Evolutionary conservation across 2,797 vertebrate species (phyloP).

Genomic region (Psittacula derbiana): DNA sequence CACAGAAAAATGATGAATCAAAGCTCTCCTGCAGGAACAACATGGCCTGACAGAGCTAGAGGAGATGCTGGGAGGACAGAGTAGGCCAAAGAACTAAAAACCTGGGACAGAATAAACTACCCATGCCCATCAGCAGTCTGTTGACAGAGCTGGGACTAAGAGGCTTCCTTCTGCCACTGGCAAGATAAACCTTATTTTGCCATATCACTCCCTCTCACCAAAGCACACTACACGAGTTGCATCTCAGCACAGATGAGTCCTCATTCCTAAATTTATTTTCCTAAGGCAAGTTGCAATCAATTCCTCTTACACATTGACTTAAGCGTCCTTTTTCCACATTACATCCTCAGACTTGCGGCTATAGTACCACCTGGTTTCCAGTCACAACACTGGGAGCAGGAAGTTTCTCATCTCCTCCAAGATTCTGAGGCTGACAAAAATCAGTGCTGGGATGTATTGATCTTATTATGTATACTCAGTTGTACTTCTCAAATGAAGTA

Average conservation of each 20-base stretch:
- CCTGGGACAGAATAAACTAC: not conserved
- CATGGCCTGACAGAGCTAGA: not conserved
- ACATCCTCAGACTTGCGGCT: not conserved
- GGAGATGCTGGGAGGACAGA: not conserved
- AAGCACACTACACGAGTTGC: not conserved
- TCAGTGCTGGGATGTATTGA: not conserved
- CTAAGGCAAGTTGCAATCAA: not conserved
- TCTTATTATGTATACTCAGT: not conserved
- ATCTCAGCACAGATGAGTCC: not conserved
- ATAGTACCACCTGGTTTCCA: not conserved
- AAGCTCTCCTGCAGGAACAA: not conserved
- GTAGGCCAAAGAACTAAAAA: not conserved
- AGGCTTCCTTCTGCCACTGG: not conserved
- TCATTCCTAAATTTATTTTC: not conserved
- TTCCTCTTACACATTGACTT: not conserved
- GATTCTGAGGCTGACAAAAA: not conserved
- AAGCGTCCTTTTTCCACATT: not conserved
- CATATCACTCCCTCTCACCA: not conserved
- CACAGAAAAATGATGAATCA: not conserved
- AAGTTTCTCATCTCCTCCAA: not conserved
- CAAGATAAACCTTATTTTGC: not conserved
- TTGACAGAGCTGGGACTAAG: not conserved
- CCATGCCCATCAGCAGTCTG: not conserved
- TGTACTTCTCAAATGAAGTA: not conserved
- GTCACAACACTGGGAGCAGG: not conserved